phyloP scores from a whole-genome alignment of 2,797 vertebrate species.

The Phataginus tetradactyla region DNA sequence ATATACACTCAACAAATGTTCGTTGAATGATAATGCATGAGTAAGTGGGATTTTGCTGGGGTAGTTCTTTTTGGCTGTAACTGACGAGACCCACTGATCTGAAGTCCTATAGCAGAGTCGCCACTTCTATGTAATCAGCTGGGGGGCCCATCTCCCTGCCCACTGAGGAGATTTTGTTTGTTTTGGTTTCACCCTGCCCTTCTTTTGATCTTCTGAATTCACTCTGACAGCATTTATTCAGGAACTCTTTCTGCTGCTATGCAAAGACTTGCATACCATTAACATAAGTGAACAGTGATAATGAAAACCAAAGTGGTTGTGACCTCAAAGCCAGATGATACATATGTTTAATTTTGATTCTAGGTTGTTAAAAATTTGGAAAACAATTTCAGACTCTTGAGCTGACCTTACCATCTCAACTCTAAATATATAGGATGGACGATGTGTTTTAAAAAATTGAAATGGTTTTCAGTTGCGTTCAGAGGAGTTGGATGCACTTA shows the following conservation, averaged over 20 bases:
- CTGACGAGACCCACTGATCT: not conserved
- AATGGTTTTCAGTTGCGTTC: not conserved
- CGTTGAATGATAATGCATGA: not conserved
- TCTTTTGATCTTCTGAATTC: not conserved
- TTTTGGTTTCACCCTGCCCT: not conserved
- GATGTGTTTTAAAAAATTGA: not conserved
- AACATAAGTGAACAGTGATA: not conserved
- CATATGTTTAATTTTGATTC: not conserved
- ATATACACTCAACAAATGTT: not conserved
- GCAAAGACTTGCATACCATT: not conserved
- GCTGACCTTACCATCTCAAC: not conserved
- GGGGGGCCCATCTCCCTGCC: too few species aligned
- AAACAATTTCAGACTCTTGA: not conserved
- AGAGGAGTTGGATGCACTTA: not conserved
- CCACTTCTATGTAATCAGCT: not conserved
- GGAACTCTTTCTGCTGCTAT: too few species aligned
- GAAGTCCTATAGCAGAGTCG: accelerated
- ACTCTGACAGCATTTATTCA: not conserved
- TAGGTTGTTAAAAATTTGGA: not conserved
- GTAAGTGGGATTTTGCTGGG: too few species aligned
- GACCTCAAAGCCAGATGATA: not conserved
- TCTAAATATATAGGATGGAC: not conserved
- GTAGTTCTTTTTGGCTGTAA: not conserved
- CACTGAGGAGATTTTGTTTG: not conserved
- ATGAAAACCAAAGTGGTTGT: not conserved